Base-by-base conservation (phyloP, 1,140 invertebrate species). In the Dendroctonus ponderosae region DNA sequence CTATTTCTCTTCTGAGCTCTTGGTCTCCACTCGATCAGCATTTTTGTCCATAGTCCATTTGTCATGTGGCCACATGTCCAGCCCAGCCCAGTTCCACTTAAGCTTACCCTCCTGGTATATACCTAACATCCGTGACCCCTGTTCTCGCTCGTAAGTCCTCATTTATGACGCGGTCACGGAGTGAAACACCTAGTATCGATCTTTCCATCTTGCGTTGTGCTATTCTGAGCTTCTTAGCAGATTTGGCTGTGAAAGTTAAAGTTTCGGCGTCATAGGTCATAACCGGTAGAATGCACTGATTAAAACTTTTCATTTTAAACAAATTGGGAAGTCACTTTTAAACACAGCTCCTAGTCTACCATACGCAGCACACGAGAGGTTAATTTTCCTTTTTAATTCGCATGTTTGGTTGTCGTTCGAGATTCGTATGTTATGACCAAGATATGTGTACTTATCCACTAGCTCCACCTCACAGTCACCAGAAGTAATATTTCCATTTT, bases 351-450 rank as follows among this genome's bases (percentile, higher is more conserved):
- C 49, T 40, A 66, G 48, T 59, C 40, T 64, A 15, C 62, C 51
- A 38, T 64, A 64, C 9, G 62, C 62, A 42, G 62, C 62, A 51
- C 62, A 64, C 38, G 51, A 59, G 49, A 56, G 49, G 1, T 15
- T 59, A 64, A 64, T 58, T 64, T 51, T 64, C 57, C 62, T 56
- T 41, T 64, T 66, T 8, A 67, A 39, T 53, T 66, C 63, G 53
- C 67, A 69, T 54, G 54, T 69, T 69, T 69, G 62, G 53, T 69
- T 69, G 67, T 66, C 63, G 60, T 56, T 66, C 15, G 67, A 66
- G 43, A 69, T 66, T 65, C 60, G 50, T 53, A 64, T 39, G 39
- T 64, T 41, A 57, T 59, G 62, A 57, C 62, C 62, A 37, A 64
- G 53, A 58, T 43, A 58, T 58, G 38, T 58, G 26, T 58, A 58